Conservation (phyloP, 2,113 vertebrate genomes). For the Albula glossodonta region DNA sequence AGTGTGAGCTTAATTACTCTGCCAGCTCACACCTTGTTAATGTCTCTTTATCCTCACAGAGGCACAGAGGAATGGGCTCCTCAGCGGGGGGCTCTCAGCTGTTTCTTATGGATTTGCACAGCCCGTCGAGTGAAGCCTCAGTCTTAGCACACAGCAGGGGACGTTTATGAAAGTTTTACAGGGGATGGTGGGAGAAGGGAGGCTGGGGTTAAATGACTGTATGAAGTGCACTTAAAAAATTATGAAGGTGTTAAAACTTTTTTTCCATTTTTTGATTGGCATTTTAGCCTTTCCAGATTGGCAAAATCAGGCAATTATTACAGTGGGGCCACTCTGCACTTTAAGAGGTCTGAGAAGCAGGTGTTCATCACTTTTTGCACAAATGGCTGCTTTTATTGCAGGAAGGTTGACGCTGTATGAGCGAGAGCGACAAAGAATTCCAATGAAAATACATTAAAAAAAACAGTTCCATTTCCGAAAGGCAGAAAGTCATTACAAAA, state of each 20-base stretch:
- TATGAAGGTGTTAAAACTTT: too few relatives aligned
- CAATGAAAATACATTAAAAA: not conserved
- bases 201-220: not conserved
- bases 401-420: not conserved
- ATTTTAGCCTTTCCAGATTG: not conserved
- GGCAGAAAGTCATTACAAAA: not conserved
- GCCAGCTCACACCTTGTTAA: conserved; percentile 61
- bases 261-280: too few relatives aligned
- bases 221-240: not conserved
- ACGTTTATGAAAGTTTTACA: not conserved
- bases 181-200: not conserved
- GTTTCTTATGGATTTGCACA: conserved; percentile 18
- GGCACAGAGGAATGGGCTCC: conserved; percentile 8
- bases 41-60: conserved; percentile 29
- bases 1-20: conserved; percentile 63
- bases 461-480: not conserved
- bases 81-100: not conserved
- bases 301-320: not conserved
- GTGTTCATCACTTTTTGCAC: not conserved
- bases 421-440: not conserved
- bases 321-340: not conserved
- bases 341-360: not conserved
- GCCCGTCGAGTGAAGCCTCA: not conserved
- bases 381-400: not conserved
- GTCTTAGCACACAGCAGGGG: not conserved